Evolutionary conservation across 1,140 invertebrate species (phyloP).

Genomic region (Brachionus calyciflorus): DNA sequence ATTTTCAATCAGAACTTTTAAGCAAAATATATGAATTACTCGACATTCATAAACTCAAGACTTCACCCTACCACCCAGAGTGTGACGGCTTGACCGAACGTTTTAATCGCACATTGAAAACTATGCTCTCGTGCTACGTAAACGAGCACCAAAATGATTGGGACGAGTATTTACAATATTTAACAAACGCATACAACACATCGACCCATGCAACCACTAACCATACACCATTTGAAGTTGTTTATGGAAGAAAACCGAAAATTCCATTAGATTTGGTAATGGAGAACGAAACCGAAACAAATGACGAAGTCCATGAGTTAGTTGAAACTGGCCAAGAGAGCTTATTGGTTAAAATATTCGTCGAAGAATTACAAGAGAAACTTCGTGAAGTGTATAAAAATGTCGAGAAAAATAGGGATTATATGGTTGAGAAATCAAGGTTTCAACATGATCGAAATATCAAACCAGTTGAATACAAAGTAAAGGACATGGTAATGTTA

Average conservation of each 20-base stretch:
- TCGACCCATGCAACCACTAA: slow-evolving; percentile 27
- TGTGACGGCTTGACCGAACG: background rate
- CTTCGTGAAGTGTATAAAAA: too few relatives aligned
- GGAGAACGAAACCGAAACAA: too few relatives aligned
- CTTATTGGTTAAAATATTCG: too few relatives aligned
- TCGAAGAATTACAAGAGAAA: too few relatives aligned
- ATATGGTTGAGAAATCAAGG: background rate
- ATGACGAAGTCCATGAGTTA: too few relatives aligned
- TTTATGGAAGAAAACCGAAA: too few relatives aligned
- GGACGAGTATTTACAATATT: background rate
- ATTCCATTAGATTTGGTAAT: too few relatives aligned
- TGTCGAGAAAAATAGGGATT: too few relatives aligned
- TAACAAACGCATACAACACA: background rate
- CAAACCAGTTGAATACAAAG: background rate
- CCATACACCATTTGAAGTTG: too few relatives aligned
- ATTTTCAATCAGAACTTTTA: slow-evolving; percentile 47
- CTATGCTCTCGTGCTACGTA: background rate
- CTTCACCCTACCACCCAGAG: background rate
- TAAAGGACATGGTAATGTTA: slow-evolving; percentile 2
- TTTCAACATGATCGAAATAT: background rate
- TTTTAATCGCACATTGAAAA: background rate
- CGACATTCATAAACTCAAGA: slow-evolving; percentile 16
- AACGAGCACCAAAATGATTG: background rate
- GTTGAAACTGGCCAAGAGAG: too few relatives aligned
- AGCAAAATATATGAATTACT: background rate